Base-by-base conservation (phyloP, 2,888 invertebrate species). In the Chorisops tibialis region DNA sequence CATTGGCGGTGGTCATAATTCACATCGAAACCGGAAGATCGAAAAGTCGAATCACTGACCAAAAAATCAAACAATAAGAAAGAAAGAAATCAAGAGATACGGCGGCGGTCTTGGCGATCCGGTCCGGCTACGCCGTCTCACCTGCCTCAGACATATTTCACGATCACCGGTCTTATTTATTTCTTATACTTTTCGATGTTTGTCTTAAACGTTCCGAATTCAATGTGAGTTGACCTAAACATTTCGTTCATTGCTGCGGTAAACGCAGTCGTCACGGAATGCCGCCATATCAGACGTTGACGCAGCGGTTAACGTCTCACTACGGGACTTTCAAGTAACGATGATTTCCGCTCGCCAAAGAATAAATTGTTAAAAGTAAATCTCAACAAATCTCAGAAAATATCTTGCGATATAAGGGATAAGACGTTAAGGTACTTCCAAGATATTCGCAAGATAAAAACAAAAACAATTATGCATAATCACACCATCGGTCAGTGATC, bases 291-390 rank as follows among this genome's bases (percentile, higher is more conserved):
- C 19, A 47, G 47, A 3, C 12, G n/a, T 19, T 47, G 9, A 30
- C 30, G 30, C 2, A 30, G 24, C 61, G 63, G 61, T 64, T 64
- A 59, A 59, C 61, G 59, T 58, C 63, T 59, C 58, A 64, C 61
- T 64, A 64, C 63, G 61, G 63, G 60, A 63, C 56, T 64, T 43
- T n/a, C 18, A 50, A 51, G 58, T 51, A 56, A 22, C 52, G 51
- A 58, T 61, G 50, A 43, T 64, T 64, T 64, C 63, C 63, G 63
- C 35, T 61, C 19, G 30, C 50, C 24, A 50, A 50, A 50, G 50
- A n/a, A 48, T 6, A 5, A 3, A n/a, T n/a, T n/a, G n/a, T 30
- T 30, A 30, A 5, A 30, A 30, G 30, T n/a, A n/a, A n/a, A n/a
- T n/a, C n/a, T n/a, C n/a, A n/a, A n/a, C n/a, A n/a, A n/a, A n/a